Percentiles rank a stretch among this genome's conserved stretches.
phyloP scores from a whole-genome alignment of 1,140 invertebrate species.

The Drosophila grimshawi region DNA sequence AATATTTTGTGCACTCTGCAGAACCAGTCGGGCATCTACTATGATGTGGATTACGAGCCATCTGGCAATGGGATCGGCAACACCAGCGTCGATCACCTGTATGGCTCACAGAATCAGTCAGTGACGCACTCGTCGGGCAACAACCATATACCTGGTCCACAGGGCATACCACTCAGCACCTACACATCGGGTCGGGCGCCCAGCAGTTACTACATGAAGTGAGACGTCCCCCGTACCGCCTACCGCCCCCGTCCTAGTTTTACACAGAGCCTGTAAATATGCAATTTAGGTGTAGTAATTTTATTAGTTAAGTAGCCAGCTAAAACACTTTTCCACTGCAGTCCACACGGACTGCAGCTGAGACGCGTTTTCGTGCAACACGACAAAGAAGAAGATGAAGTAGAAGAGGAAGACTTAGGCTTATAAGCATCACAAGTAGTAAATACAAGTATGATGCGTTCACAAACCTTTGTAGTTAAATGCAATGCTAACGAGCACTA shows the following conservation, averaged over 20 bases:
- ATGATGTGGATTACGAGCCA: conserved; percentile 93
- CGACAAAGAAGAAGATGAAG: conserved; percentile 9
- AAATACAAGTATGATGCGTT: conserved; percentile 14
- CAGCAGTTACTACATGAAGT: conserved; percentile 84
- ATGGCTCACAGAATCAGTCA: conserved; percentile 79
- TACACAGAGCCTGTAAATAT: conserved; percentile 61
- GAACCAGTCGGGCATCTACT: conserved; percentile 95
- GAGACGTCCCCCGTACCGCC: conserved; percentile 1
- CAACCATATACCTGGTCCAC: conserved; percentile 86
- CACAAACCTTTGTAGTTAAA: conserved; percentile 27
- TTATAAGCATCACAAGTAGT: conserved; percentile 1
- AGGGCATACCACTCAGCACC: conserved; percentile 89
- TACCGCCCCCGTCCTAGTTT: conserved; percentile 12
- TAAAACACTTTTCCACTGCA: conserved; percentile 78
- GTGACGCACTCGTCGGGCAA: conserved; percentile 71
- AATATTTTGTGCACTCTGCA: conserved; percentile 73
- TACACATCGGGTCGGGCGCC: conserved; percentile 86
- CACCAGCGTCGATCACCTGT: conserved; percentile 76
- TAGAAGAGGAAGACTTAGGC: conserved; percentile 54
- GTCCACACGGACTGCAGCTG: conserved; percentile 68
- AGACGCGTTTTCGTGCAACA: conserved; percentile 64
- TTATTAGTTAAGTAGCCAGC: conserved; percentile 30
- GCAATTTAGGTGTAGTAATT: conserved; percentile 44
- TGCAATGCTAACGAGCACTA: conserved; percentile 66
- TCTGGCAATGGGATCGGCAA: conserved; percentile 85